These are phyloP conservation scores for Gymnoscelis rufifasciata DNA, from an alignment of 2,888 invertebrate genomes.

Conservation along the genomic window DNA sequence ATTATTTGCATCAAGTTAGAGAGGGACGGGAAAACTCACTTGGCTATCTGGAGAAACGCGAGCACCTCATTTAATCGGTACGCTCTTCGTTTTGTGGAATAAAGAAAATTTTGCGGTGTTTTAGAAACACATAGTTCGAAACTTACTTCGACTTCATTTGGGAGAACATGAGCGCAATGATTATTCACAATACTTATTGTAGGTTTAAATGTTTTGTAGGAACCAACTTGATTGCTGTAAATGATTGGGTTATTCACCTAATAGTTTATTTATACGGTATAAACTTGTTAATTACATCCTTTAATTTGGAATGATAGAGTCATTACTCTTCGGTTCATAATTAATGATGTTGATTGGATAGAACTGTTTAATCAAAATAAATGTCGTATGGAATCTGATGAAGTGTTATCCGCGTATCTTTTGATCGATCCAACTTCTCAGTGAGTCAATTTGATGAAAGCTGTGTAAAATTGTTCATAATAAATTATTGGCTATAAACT, in stretches of 20 bases:
- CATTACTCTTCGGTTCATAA: conserved; percentile 25
- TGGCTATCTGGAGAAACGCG: conserved; percentile 77
- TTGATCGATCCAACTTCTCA: neutral
- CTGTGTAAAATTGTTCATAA: no score
- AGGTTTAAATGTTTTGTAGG: conserved; percentile 18
- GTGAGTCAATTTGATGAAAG: neutral
- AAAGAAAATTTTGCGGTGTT: conserved; percentile 67
- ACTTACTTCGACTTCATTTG: no score
- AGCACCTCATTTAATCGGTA: conserved; percentile 79
- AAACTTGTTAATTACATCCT: conserved; percentile 24
- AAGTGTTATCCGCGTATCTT: neutral
- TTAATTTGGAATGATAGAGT: conserved; percentile 26
- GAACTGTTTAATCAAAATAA: conserved; percentile 22
- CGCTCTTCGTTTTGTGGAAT: conserved; percentile 74
- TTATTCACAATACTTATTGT: conserved; percentile 28
- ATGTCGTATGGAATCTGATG: conserved; percentile 3
- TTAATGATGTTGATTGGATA: conserved; percentile 24
- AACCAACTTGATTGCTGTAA: conserved; percentile 1
- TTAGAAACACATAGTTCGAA: conserved; percentile 24
- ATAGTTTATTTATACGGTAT: conserved; percentile 22
- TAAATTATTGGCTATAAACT: no score
- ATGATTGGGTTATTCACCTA: conserved; percentile 13
- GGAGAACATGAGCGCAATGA: no score
- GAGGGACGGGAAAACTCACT: conserved; percentile 45
- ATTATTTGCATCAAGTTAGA: conserved; percentile 35